Evolutionary conservation across 2,888 invertebrate genomes (phyloP).

Genomic region (Colostygia pectinataria): DNA sequence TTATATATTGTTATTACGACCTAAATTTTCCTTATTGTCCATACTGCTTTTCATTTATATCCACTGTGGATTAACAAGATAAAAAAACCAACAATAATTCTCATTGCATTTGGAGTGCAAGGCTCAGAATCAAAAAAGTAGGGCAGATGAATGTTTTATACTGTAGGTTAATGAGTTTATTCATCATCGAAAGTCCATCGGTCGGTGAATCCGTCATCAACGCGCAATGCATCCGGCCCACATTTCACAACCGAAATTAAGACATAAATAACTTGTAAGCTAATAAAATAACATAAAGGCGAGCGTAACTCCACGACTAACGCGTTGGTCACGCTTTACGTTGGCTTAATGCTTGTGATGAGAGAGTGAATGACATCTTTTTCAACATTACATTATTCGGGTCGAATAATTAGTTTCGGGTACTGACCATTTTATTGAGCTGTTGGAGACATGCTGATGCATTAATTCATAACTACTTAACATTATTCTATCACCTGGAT

Average conservation of each 20-base stretch:
- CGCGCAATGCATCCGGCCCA: constrained; percentile 56
- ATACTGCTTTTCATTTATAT: too few relatives aligned
- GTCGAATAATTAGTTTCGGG: constrained; percentile 42
- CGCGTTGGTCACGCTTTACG: constrained; percentile 67
- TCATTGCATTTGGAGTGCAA: too few relatives aligned
- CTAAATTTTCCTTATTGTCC: too few relatives aligned
- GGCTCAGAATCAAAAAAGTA: too few relatives aligned
- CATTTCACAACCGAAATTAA: constrained; percentile 70
- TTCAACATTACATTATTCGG: constrained; percentile 46
- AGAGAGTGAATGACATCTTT: constrained; percentile 56
- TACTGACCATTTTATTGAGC: constrained; percentile 29
- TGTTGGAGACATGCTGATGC: constrained; percentile 56
- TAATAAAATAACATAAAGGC: constrained; percentile 60
- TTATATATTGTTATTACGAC: too few relatives aligned
- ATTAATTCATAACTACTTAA: too few relatives aligned
- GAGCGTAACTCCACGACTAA: constrained; percentile 64
- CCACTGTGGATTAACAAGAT: too few relatives aligned
- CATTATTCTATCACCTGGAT: too few relatives aligned
- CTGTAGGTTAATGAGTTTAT: neutral
- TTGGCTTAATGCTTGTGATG: constrained; percentile 47
- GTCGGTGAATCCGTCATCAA: constrained; percentile 47
- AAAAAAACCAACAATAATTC: too few relatives aligned
- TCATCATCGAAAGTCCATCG: constrained; percentile 1
- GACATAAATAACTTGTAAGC: constrained; percentile 71
- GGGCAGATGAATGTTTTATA: too few relatives aligned